Evolutionary conservation across 1,140 invertebrate genomes (phyloP), one percentile per base, ranked within the genome.

Genomic region (Gryllus bimaculatus): DNA sequence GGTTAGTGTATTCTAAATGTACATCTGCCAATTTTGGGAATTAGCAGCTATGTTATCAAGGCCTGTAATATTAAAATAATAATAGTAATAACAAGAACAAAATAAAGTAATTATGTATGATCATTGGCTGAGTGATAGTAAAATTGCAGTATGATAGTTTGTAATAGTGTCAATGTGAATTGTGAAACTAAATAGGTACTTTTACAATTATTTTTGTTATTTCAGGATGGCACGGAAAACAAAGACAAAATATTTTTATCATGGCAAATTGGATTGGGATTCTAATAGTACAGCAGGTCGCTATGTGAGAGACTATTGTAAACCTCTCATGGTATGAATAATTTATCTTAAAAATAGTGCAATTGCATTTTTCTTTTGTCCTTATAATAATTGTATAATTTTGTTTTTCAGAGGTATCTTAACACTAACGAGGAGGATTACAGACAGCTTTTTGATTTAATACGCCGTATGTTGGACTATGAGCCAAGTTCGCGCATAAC

Each of bases 281-380:
- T 95, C 97, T 81, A 96, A 95, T 83, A 95, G 94, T 83, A 95
- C 95, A 18, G 94, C 95, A 79, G 97, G 96, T n/a, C 91, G 95
- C 88, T 98, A 98, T 85, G 96, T 98, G n/a, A 90, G 95, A 82
- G 96, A 99, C 84, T 98, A 99, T 86, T 99, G 98, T 89, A 98
- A 98, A 90, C 96, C 96, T 75, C 87, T 99, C 81, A 88, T 92
- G 87, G 95, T 97, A 88, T 39, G 26, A 93, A 91, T 92, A 48
- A 80, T 79, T 39, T 26, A 79, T 26, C 75, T 47, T 78, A 78
- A 39, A 73, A 3, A 73, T 73, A 73, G 1, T 73, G n/a, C 6
- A 73, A 73, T 73, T 73, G 66, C 8, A 20, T 75, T 5, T 8
- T 75, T 12, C 75, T 13, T 49, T 8, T 76, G 49, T 13, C 18